Conservation (phyloP, 2,797 vertebrate species). For the Mormyrus hasselquistii region DNA sequence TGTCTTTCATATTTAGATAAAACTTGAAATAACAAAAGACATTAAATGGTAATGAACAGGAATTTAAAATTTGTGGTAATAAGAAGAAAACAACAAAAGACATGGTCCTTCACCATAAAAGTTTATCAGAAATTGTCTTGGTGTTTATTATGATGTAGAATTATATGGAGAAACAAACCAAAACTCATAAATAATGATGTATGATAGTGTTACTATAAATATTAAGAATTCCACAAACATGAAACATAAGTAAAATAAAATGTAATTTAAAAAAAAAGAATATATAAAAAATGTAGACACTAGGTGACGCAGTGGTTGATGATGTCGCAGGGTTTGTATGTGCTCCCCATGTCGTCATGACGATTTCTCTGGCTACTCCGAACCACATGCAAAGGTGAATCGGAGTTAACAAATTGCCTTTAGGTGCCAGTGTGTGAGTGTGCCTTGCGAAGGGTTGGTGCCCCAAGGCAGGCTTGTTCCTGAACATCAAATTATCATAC, state of each 20-base stretch:
- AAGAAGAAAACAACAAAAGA: not conserved
- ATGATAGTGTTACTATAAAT: not conserved
- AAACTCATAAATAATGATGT: not conserved
- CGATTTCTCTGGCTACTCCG: not conserved
- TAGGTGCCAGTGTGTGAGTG: not conserved
- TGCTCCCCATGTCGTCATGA: not conserved
- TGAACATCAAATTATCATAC: not conserved
- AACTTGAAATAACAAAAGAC: not conserved
- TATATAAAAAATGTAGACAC: not conserved
- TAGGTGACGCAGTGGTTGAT: not conserved
- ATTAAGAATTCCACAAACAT: not conserved
- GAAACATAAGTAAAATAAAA: not conserved
- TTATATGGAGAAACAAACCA: not conserved
- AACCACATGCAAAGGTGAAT: not conserved
- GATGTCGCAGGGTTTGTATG: not conserved
- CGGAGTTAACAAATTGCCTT: not conserved
- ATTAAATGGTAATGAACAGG: not conserved
- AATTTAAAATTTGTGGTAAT: not conserved
- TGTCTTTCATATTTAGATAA: not conserved
- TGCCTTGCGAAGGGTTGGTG: not conserved
- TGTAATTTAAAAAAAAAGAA: not conserved
- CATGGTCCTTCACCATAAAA: not conserved
- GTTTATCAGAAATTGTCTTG: not conserved
- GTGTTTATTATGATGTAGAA: not conserved
- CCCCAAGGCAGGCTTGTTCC: not conserved